Base-by-base conservation (phyloP, 2,113 vertebrate genomes). In the Daphoenositta chrysoptera region DNA sequence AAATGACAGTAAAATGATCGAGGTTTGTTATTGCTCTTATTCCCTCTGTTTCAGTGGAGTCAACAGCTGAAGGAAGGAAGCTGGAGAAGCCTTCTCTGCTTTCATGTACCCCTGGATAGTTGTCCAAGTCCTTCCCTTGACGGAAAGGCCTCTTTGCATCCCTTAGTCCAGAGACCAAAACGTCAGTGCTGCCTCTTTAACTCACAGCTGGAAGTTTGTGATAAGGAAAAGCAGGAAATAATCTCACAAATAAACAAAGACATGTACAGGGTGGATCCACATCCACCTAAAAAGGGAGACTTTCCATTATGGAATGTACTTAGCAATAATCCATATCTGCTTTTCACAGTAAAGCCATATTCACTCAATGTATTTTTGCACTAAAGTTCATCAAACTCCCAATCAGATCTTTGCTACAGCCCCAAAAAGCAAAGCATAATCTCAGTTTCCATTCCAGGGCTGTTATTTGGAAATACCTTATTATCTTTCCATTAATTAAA, bases 201-300 rank as follows among this genome's bases (percentile, higher is more conserved):
- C 89, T 81, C 92, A 69, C 88, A 93, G 94, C 78, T 97, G 96
- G 95, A 97, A 93, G 79, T 66, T 79, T 95, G 86, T 92, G 97
- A 98, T 97, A 98, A 97, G 87, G 42, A 86, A 92, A 96, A 95
- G 93, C 81, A 96, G 97, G 97, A 98, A 98, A 95, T 56, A 73
- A 89, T 20, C 84, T 58, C 69, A 81, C 83, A 97, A 98, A 97
- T 92, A 97, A 97, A 96, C 70, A 96, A 95, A 94, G 81, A 92
- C 94, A 19, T 18, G 51, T 75, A 91, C 73, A 92, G 90, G 57
- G 93, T 90, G 89, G 93, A 94, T 92, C 94, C 65, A 83, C 65
- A 48, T 27, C 53, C 84, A 91, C 70, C 71, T 88, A 76, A 72
- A 95, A 93, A 73, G 13, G 47, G 90, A 91, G 63, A 81, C 70